A percentile compares a stretch with the other conserved stretches of the same genome.
phyloP scores from a whole-genome alignment of 1,140 invertebrate species.

The Pseudomyrmex gracilis region DNA sequence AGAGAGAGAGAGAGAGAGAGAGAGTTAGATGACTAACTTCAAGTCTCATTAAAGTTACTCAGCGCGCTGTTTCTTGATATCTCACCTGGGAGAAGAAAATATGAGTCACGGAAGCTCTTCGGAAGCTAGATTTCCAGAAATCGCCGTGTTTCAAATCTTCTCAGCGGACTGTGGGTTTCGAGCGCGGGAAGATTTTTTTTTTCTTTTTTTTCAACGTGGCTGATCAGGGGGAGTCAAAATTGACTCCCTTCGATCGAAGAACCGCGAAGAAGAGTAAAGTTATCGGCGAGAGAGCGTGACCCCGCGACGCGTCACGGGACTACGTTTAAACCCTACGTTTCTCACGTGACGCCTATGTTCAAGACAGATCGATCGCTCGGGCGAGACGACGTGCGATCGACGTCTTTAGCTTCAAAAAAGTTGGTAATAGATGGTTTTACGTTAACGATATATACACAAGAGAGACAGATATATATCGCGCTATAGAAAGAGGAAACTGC shows the following conservation, averaged over 20 bases:
- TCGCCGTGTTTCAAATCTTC: background rate
- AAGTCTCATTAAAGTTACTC: too few relatives aligned
- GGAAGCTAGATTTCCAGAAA: constrained; percentile 3
- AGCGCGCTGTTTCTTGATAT: background rate
- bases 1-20: too few relatives aligned
- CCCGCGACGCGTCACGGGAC: background rate
- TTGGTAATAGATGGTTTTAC: background rate
- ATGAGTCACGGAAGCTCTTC: background rate
- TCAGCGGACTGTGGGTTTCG: too few relatives aligned
- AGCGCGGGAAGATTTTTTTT: too few relatives aligned
- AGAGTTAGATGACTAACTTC: too few relatives aligned
- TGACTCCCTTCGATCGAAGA: background rate
- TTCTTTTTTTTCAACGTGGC: too few relatives aligned
- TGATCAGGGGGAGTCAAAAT: too few relatives aligned
- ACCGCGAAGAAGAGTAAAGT: background rate
- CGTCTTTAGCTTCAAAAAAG: background rate
- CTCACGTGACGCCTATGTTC: constrained; percentile 2
- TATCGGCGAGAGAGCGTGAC: constrained; percentile 31
- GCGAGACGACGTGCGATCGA: background rate
- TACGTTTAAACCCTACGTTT: background rate
- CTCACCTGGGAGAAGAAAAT: constrained; percentile 1
- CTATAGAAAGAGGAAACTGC: background rate
- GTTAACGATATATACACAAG: background rate
- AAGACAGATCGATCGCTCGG: constrained; percentile 3
- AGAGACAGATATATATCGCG: too few relatives aligned